Percentiles rank a stretch among this genome's conserved stretches.
Evolutionary conservation across 2,888 invertebrate species (phyloP).

Genomic region (Phragmatobia fuliginosa): DNA sequence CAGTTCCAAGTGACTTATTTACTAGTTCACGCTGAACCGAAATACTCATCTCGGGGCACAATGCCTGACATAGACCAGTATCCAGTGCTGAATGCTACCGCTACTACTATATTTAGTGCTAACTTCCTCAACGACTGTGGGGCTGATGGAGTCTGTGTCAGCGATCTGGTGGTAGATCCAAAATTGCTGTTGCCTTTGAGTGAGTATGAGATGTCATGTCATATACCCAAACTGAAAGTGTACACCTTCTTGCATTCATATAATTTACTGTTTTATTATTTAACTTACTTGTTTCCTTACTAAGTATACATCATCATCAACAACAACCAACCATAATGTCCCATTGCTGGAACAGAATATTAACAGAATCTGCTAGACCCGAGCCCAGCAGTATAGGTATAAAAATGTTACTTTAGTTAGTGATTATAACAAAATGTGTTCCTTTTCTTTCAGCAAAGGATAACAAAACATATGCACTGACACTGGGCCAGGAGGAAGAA

Average conservation of each 20-base stretch:
- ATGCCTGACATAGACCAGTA: constrained; percentile 91
- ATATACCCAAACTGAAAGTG: too few relatives aligned
- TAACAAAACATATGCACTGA: constrained; percentile 81
- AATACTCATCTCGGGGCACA: constrained; percentile 79
- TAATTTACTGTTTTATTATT: too few relatives aligned
- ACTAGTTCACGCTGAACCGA: constrained; percentile 90
- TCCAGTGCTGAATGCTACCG: constrained; percentile 96
- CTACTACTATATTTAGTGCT: constrained; percentile 92
- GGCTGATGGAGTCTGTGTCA: constrained; percentile 94
- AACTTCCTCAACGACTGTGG: constrained; percentile 97
- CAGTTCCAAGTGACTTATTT: constrained; percentile 94
- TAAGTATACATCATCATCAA: too few relatives aligned
- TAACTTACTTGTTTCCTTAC: too few relatives aligned
- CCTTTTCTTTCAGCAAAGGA: constrained; percentile 68
- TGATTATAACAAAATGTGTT: neutral
- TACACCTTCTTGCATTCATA: too few relatives aligned
- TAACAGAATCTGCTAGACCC: too few relatives aligned
- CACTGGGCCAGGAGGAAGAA: constrained; percentile 91
- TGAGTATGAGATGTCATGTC: constrained; percentile 54
- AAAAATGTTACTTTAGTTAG: too few relatives aligned
- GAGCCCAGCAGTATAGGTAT: too few relatives aligned
- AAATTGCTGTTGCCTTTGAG: constrained; percentile 87
- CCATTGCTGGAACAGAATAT: too few relatives aligned
- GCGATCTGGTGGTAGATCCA: constrained; percentile 90
- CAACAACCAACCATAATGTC: too few relatives aligned